These are phyloP conservation scores for Semibalanus balanoides DNA, from an alignment of 1,140 invertebrate species.

Conservation along the genomic window DNA sequence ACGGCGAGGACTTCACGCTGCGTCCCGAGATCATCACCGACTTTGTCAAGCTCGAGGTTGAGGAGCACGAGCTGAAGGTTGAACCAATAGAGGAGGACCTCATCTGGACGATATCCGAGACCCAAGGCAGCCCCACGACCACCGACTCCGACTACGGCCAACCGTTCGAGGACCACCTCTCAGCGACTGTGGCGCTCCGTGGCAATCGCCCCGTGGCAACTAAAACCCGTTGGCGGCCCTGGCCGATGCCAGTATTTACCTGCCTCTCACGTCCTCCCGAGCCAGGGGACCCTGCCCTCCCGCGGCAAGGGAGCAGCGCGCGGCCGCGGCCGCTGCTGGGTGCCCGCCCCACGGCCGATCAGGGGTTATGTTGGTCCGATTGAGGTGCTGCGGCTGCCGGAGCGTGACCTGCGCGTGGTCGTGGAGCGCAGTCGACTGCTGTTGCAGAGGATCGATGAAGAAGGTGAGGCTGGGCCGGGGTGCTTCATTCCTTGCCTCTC, in stretches of 20 bases:
- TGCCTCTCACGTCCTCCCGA: too few species aligned
- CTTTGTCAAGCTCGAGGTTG: neutral
- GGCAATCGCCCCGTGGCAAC: too few species aligned
- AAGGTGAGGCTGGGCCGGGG: too few species aligned
- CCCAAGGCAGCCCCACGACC: too few species aligned
- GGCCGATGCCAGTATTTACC: too few species aligned
- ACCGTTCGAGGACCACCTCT: neutral
- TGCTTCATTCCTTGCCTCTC: too few species aligned
- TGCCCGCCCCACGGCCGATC: too few species aligned
- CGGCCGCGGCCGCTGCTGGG: too few species aligned
- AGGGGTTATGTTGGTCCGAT: neutral
- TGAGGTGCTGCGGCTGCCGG: neutral
- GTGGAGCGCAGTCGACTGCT: neutral
- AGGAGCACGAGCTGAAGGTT: neutral
- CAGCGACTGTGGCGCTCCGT: too few species aligned
- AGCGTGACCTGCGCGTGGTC: neutral
- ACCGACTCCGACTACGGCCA: neutral
- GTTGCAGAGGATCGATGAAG: neutral
- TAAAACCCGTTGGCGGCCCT: too few species aligned
- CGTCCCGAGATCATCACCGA: neutral
- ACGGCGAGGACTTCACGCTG: neutral
- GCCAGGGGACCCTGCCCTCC: too few species aligned
- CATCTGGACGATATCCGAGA: neutral
- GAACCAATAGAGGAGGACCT: neutral
- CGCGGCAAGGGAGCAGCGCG: too few species aligned